phyloP scores from a whole-genome alignment of 23 tunicate genomes.

The Clavelina lepadiformis region DNA sequence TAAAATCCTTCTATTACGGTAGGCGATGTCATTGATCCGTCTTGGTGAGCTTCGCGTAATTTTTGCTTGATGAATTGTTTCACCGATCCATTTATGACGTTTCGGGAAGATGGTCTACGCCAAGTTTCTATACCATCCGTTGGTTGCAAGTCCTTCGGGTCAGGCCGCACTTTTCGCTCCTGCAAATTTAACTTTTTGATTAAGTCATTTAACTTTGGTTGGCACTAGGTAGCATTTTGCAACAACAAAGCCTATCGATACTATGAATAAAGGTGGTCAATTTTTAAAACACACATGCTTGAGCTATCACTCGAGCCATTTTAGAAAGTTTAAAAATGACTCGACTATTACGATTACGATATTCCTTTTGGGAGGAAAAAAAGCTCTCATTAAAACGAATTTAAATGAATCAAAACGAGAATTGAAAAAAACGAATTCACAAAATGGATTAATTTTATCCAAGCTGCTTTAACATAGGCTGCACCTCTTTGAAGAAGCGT shows the following conservation, averaged over 20 bases:
- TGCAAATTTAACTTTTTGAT: not conserved
- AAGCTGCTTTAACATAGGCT: no score
- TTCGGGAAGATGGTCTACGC: constrained; percentile 32
- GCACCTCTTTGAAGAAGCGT: no score
- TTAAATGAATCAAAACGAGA: no score
- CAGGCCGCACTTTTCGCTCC: constrained; percentile 17
- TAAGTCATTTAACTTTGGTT: not conserved
- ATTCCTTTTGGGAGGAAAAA: no score
- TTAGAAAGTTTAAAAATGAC: no score
- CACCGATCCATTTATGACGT: not conserved
- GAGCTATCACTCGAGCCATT: no score
- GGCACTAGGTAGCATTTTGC: not conserved
- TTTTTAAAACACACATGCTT: no score
- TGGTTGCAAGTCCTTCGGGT: constrained; percentile 12
- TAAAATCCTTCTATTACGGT: constrained; percentile 1
- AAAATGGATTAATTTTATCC: no score
- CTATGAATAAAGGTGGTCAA: not conserved
- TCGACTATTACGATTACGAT: no score
- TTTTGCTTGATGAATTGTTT: constrained; percentile 25
- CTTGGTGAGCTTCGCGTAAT: constrained; percentile 3
- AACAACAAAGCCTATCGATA: not conserved
- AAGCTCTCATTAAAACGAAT: no score
- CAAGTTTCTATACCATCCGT: constrained; percentile 28
- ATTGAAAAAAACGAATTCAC: no score
- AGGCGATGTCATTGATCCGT: constrained; percentile 16